These are phyloP conservation scores for Autographa pulchrina DNA, from an alignment of 2,888 invertebrate genomes.

Conservation along the genomic window DNA sequence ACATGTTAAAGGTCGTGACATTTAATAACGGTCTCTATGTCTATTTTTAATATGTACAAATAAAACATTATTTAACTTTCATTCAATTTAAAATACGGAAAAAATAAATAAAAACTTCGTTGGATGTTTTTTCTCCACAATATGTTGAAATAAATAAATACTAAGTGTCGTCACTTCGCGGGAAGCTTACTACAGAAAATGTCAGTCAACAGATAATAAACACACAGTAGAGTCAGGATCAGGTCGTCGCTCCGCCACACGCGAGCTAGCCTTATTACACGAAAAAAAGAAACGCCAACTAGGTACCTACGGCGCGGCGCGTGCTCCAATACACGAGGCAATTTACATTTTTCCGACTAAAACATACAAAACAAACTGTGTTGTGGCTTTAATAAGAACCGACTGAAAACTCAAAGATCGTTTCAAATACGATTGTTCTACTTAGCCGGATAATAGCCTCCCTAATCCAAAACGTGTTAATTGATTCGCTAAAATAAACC, in stretches of 20 bases:
- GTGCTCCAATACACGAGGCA: slow-evolving; percentile 68
- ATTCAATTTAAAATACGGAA: too few relatives aligned
- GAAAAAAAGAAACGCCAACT: slow-evolving; percentile 72
- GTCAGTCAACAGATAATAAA: slow-evolving; percentile 51
- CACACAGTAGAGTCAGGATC: slow-evolving; percentile 66
- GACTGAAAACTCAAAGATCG: slow-evolving; percentile 62
- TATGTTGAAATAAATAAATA: background rate
- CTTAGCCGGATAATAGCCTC: slow-evolving; percentile 60
- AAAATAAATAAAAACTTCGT: too few relatives aligned
- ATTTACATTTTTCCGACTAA: slow-evolving; percentile 69
- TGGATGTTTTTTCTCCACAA: too few relatives aligned
- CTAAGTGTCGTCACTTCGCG: background rate
- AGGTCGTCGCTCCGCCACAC: slow-evolving; percentile 66
- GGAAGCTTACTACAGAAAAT: slow-evolving; percentile 30
- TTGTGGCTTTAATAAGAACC: slow-evolving; percentile 68
- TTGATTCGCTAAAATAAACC: slow-evolving; percentile 38
- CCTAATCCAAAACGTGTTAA: slow-evolving; percentile 52
- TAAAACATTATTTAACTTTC: too few relatives aligned
- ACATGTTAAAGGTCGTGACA: too few relatives aligned
- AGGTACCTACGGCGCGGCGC: slow-evolving; percentile 58
- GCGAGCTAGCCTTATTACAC: slow-evolving; percentile 71
- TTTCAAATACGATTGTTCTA: slow-evolving; percentile 65
- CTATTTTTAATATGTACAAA: too few relatives aligned
- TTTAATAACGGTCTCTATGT: too few relatives aligned
- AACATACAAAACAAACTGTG: slow-evolving; percentile 62